These are phyloP conservation scores for Ephialtes manifestator DNA, from an alignment of 2,888 invertebrate genomes.

Conservation along the genomic window DNA sequence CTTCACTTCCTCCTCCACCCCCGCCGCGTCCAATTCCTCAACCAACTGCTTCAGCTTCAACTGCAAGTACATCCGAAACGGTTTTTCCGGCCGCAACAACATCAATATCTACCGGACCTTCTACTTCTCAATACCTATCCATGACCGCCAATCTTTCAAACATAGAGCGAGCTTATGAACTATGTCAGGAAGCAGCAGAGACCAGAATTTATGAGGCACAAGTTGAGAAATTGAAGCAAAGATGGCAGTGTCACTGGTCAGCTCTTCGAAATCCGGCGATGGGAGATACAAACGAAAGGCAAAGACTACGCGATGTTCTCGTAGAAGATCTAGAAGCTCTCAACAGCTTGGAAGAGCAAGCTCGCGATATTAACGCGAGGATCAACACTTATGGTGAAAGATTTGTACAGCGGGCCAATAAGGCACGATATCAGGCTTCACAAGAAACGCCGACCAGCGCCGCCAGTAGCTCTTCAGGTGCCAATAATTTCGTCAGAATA, in stretches of 20 bases:
- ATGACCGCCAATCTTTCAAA: background rate
- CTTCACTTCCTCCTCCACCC: constrained; percentile 24
- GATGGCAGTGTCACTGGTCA: constrained; percentile 1
- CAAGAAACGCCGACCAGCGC: background rate
- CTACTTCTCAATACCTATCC: constrained; percentile 8
- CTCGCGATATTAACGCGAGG: constrained; percentile 35
- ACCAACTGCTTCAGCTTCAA: constrained; percentile 18
- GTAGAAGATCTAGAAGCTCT: constrained; percentile 27
- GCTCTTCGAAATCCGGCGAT: background rate
- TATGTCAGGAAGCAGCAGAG: constrained; percentile 3
- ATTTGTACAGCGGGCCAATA: constrained; percentile 8
- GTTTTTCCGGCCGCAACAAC: constrained; percentile 18
- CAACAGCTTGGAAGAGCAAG: constrained; percentile 21
- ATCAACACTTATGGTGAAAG: constrained; percentile 27
- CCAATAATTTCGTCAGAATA: constrained; percentile 8
- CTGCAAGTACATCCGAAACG: background rate
- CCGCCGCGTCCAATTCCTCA: constrained; percentile 5
- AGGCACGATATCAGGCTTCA: background rate
- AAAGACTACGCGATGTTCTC: constrained; percentile 21
- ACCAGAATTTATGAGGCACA: constrained; percentile 16
- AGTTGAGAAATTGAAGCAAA: constrained; percentile 25
- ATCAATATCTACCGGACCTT: constrained; percentile 34
- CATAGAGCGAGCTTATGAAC: background rate
- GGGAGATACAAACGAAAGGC: constrained; percentile 27
- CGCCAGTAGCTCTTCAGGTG: constrained; percentile 16